phyloP scores from a whole-genome alignment of 2,797 vertebrate genomes.

The Myripristis murdjan region DNA sequence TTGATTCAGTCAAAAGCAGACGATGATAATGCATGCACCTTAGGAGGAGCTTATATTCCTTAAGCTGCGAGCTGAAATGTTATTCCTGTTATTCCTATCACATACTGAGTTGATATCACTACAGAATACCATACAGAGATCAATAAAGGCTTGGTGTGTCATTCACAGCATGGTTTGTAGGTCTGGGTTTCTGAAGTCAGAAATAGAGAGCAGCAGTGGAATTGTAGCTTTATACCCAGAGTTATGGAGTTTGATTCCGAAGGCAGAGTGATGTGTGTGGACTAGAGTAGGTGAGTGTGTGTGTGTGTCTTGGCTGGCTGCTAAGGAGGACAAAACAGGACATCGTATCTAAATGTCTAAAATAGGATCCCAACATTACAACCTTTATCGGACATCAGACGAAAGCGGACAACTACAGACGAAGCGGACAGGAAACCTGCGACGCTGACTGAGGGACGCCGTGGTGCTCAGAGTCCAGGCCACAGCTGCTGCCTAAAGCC shows the following conservation, averaged over 20 bases:
- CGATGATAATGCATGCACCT: slow-evolving; percentile 1
- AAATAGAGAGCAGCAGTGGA: slow-evolving; percentile 43
- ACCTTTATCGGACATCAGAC: slow-evolving; percentile 35
- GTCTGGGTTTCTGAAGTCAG: slow-evolving; percentile 51
- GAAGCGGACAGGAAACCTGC: slow-evolving; percentile 26
- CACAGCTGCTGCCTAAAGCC: too few relatives aligned
- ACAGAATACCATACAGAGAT: slow-evolving; percentile 29
- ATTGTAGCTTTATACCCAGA: slow-evolving; percentile 22
- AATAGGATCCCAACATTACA: slow-evolving; percentile 73
- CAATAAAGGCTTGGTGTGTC: slow-evolving; percentile 50
- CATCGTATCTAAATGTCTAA: slow-evolving; percentile 36
- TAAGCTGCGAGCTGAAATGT: slow-evolving; percentile 36
- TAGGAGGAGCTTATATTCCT: slow-evolving; percentile 6
- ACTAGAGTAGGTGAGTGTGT: slow-evolving; percentile 20
- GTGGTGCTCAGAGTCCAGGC: too few relatives aligned
- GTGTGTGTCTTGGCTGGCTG: slow-evolving; percentile 23
- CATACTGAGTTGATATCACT: background rate
- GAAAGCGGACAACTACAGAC: slow-evolving; percentile 31
- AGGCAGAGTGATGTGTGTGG: slow-evolving; percentile 52
- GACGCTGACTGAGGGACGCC: slow-evolving; percentile 12
- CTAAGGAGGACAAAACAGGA: slow-evolving; percentile 9
- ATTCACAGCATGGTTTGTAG: slow-evolving; percentile 57
- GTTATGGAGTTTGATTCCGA: slow-evolving; percentile 28
- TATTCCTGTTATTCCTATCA: slow-evolving; percentile 8
- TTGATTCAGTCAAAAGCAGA: slow-evolving; percentile 6